Percentiles rank a stretch among this genome's conserved stretches.
Conservation (phyloP, 1,140 invertebrate species). For the Drosophila pallidifrons region DNA sequence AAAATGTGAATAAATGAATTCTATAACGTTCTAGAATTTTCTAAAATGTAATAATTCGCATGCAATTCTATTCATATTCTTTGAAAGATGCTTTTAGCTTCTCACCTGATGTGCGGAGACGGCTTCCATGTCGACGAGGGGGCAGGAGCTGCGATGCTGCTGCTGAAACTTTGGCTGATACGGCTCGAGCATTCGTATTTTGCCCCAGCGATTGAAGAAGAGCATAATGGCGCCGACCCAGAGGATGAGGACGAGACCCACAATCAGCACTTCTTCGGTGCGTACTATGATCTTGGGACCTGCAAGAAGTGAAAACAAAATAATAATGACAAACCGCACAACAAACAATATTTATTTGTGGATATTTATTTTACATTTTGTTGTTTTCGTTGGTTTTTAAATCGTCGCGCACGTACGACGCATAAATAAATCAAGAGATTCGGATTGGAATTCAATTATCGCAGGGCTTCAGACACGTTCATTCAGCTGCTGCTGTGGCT, state of each 20-base stretch:
- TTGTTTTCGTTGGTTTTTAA: background rate
- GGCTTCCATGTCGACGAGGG: slow-evolving; percentile 87
- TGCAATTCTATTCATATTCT: no score
- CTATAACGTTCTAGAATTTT: no score
- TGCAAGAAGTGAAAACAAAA: slow-evolving; percentile 49
- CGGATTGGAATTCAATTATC: slow-evolving; percentile 70
- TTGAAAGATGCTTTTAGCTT: no score
- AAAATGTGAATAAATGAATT: no score
- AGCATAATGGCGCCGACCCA: slow-evolving; percentile 95
- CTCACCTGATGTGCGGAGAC: slow-evolving; percentile 77
- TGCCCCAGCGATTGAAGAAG: slow-evolving; percentile 96
- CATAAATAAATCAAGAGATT: slow-evolving; percentile 60
- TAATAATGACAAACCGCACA: no score
- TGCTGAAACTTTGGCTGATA: slow-evolving; percentile 96
- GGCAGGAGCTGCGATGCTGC: slow-evolving; percentile 90
- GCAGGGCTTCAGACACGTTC: slow-evolving; percentile 15
- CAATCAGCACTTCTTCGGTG: slow-evolving; percentile 94
- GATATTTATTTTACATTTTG: slow-evolving; percentile 5
- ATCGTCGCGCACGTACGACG: slow-evolving; percentile 44
- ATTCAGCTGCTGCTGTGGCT: background rate
- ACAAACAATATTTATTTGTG: background rate
- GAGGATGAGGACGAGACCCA: slow-evolving; percentile 92
- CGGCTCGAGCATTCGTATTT: slow-evolving; percentile 96
- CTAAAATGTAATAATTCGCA: no score
- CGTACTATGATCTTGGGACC: slow-evolving; percentile 88